Evolutionary conservation across 2,888 invertebrate species (phyloP), one percentile per base, ranked within the genome.

Genomic region (Tribolium freemani): DNA sequence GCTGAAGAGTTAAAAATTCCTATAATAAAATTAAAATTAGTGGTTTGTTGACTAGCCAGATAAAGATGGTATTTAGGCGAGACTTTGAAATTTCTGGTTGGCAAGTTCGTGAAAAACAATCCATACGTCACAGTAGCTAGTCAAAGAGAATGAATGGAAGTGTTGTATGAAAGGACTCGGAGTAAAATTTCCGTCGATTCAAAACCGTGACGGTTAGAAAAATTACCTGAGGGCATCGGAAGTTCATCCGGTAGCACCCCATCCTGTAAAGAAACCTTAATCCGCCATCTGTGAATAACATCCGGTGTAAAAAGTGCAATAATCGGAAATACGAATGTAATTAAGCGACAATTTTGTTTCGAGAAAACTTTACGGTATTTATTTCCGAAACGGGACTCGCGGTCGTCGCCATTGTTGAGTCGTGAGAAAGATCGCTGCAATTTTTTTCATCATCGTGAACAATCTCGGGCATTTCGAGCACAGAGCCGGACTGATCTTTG

Each of bases 381-480:
- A n/a, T 60, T 76, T 74, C 74, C 72, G 72, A 67, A 79, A 79
- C 79, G 79, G 79, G 77, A 79, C 77, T 74, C 71, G 75, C 73
- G 57, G 67, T 67, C 57, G 51, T 51, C 53, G 51, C 53, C 69
- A 78, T 78, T 77, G 75, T 75, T 71, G 71, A 73, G 73, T 60
- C 79, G 79, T 79, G 79, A 77, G 79, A 79, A 79, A 79, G 74
- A 68, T 73, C 72, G 73, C 56, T 64, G 63, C 64, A 58, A 58
- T 70, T 75, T 72, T 78, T 75, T 72, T 70, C 66, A 38, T 64
- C 67, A 13, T 45, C 21, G 21, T 13, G 45, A 30, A 30, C 56
- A 48, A 67, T 67, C 56, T 67, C 67, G 54, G 21, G 56, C 56
- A 66, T 66, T 45, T 21, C 21, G 10, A 5, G 31, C 5, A 30